Evolutionary conservation across 2,797 vertebrate genomes (phyloP).

Genomic region (Artibeus jamaicensis): DNA sequence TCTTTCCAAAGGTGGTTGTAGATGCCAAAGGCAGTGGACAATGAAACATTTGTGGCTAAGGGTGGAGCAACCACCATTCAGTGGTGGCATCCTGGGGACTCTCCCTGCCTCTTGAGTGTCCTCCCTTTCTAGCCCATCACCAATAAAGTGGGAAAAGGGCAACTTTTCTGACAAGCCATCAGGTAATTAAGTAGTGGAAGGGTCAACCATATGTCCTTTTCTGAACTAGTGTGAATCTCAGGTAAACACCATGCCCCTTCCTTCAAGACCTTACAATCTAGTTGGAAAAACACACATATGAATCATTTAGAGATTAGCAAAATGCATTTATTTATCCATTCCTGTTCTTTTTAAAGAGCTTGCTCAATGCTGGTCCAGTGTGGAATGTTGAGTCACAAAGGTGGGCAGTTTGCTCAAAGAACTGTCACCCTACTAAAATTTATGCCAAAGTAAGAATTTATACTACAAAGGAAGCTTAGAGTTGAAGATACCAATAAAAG

Average conservation of each 20-base stretch:
- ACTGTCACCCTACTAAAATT: not conserved
- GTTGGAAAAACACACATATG: not conserved
- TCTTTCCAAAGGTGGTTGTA: constrained; percentile 66
- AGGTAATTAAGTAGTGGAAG: not conserved
- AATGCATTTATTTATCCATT: not conserved
- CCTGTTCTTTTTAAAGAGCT: not conserved
- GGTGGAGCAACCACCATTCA: constrained; percentile 63
- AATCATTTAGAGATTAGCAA: not conserved
- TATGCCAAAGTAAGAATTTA: not conserved
- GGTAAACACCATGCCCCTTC: not conserved
- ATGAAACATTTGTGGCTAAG: constrained; percentile 63
- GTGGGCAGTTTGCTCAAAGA: not conserved
- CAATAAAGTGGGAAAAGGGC: not conserved
- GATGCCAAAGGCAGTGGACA: constrained; percentile 61
- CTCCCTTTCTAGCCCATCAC: constrained; percentile 6
- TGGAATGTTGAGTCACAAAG: not conserved
- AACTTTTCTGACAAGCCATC: not conserved
- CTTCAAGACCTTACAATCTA: not conserved
- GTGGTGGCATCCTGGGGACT: constrained; percentile 47
- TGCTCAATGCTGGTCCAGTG: not conserved
- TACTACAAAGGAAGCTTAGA: not conserved
- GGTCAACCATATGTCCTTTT: not conserved
- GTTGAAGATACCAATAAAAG: not conserved
- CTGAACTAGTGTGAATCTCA: not conserved
- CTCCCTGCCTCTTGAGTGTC: not conserved